A percentile compares a stretch with the other conserved stretches of the same genome.
Evolutionary conservation across 2,113 vertebrate species (phyloP).

Genomic region (Rostratula benghalensis): DNA sequence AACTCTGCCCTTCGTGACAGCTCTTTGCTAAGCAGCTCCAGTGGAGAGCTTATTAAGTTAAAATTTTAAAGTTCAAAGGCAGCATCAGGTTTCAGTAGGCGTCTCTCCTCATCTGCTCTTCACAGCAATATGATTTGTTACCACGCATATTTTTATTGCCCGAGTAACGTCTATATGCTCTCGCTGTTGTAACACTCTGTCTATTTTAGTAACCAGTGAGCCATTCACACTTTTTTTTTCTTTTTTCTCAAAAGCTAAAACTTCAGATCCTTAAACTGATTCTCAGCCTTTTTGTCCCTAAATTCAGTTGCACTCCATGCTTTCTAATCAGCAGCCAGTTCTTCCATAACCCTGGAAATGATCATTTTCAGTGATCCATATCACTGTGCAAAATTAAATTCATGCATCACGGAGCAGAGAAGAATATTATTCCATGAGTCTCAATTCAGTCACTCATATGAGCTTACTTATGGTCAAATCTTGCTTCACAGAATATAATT

Average conservation of each 20-base stretch:
- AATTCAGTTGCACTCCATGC: not conserved
- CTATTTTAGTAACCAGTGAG: constrained; percentile 39
- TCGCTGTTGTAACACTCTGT: constrained; percentile 14
- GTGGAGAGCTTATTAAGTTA: constrained; percentile 36
- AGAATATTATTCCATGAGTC: constrained; percentile 7
- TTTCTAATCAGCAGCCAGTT: not conserved
- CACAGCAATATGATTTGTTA: constrained; percentile 43
- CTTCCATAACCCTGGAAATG: not conserved
- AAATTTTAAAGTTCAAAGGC: constrained; percentile 66
- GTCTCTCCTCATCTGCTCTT: constrained; percentile 55
- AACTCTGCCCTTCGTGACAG: constrained; percentile 43
- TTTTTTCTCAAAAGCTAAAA: not conserved
- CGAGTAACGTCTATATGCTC: constrained; percentile 8
- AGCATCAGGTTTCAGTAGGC: constrained; percentile 58
- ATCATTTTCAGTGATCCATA: constrained; percentile 25
- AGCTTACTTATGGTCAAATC: not conserved
- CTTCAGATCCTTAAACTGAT: not conserved
- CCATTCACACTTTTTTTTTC: not conserved
- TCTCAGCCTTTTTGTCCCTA: not conserved
- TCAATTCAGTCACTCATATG: constrained; percentile 19
- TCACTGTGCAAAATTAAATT: constrained; percentile 25
- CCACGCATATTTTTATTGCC: constrained; percentile 47
- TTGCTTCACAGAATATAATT: not conserved
- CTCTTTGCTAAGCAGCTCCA: constrained; percentile 11
- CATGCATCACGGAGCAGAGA: constrained; percentile 26